Evolutionary conservation across 2,113 vertebrate genomes (phyloP).

Genomic region (Sula dactylatra): DNA sequence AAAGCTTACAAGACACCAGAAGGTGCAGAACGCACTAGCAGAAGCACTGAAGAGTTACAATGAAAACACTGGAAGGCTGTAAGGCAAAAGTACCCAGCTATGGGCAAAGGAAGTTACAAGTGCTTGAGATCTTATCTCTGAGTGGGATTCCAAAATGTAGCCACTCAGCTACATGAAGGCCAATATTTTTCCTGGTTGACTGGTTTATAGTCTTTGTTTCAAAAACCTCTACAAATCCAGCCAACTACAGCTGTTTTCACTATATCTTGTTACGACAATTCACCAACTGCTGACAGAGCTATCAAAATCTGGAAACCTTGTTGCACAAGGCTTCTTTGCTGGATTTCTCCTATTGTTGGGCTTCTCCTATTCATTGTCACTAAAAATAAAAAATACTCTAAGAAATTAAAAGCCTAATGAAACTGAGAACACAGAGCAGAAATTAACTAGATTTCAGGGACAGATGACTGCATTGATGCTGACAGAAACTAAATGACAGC

Average conservation of each 20-base stretch:
- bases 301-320: background rate
- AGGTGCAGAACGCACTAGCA: background rate
- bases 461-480: background rate
- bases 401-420: background rate
- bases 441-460: background rate
- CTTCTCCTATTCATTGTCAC: background rate
- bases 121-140: background rate
- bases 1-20: background rate
- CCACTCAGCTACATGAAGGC: background rate
- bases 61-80: background rate
- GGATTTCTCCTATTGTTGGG: background rate
- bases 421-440: background rate
- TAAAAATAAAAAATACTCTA: background rate
- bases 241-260: background rate
- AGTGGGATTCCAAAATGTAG: background rate
- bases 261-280: background rate
- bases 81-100: background rate
- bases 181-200: background rate
- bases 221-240: background rate
- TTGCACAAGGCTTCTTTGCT: background rate
- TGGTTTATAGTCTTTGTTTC: background rate
- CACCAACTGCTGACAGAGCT: background rate
- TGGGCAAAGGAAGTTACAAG: background rate
- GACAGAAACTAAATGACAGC: background rate
- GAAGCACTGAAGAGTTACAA: background rate